Base-by-base conservation (phyloP, 2,888 invertebrate species). In the Nymphalis urticae region DNA sequence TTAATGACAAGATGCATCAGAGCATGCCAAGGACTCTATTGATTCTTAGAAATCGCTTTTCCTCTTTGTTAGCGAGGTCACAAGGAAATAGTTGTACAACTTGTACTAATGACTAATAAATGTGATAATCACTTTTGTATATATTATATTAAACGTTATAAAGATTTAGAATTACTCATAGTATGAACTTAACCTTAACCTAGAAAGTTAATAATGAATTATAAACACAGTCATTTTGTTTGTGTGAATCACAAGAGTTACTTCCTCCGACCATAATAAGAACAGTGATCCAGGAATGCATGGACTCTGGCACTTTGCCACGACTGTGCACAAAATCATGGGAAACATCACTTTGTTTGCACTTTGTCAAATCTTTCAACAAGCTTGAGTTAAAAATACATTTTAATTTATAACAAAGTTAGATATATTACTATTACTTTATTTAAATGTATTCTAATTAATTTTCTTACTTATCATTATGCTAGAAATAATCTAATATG, bases 281-380 rank as follows among this genome's bases (percentile, higher is more conserved):
- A 81, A 80, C 83, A 81, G 73, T 79, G 77, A 79, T 76, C 73
- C 77, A 80, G 80, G 83, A 85, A 87, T 86, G 82, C 79, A 75
- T 75, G 75, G 73, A 76, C 75, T 78, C 83, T 90, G 90, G 90
- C 90, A 75, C 62, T 64, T 67, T 64, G 85, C 89, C 89, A 89
- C 73, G 66, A 75, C 67, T 72, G 74, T 73, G 71, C 73, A 73
- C 51, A 66, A 69, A 65, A 65, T 70, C 74, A 79, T 76, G 79
- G 80, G 79, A 84, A 85, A 82, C 82, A 81, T 77, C 79, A 81
- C 82, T 83, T 81, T 79, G 76, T 81, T 81, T 80, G 75, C 81
- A 84, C 80, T 82, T 82, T 83, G 83, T 85, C 84, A 82, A 77
- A 79, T 77, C 77, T 80, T 79, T 81, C 80, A 80, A 82, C 75